These are phyloP conservation scores for Procambarus virginalis DNA, from an alignment of 1,140 invertebrate species.

Conservation along the genomic window DNA sequence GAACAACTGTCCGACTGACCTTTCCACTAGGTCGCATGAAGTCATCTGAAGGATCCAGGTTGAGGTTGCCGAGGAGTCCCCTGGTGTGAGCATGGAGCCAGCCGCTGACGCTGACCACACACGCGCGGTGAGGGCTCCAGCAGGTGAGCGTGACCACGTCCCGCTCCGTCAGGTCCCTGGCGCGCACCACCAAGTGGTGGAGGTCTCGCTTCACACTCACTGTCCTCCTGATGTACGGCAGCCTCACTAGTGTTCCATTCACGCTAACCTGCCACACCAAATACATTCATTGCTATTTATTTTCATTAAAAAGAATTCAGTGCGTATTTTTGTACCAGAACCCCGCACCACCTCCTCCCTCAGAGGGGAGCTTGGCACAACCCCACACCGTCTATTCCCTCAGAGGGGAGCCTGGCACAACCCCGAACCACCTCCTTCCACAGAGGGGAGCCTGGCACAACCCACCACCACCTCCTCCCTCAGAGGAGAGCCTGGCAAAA, in stretches of 20 bases:
- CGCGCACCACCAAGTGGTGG: neutral
- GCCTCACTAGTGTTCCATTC: neutral
- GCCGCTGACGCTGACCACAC: slow-evolving; percentile 33
- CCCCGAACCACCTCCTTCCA: no score
- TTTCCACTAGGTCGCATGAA: slow-evolving; percentile 43
- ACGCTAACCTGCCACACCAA: slow-evolving; percentile 16
- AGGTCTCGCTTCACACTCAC: slow-evolving; percentile 12
- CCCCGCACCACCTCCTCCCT: no score
- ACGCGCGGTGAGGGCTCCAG: slow-evolving; percentile 22
- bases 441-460: no score
- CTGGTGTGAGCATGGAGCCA: slow-evolving; percentile 48
- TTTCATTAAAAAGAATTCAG: no score
- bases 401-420: no score
- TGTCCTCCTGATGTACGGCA: slow-evolving; percentile 23
- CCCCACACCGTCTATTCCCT: no score
- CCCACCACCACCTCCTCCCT: no score
- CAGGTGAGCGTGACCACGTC: slow-evolving; percentile 12
- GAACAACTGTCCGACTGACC: neutral
- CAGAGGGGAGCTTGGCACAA: no score
- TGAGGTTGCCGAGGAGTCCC: slow-evolving; percentile 35
- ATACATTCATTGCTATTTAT: no score
- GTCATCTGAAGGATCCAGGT: slow-evolving; percentile 35
- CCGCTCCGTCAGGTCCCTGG: neutral
- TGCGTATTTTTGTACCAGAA: no score
- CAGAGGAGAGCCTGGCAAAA: no score